Conservation (phyloP, 2,113 vertebrate genomes). For the Trogon melanurus region DNA sequence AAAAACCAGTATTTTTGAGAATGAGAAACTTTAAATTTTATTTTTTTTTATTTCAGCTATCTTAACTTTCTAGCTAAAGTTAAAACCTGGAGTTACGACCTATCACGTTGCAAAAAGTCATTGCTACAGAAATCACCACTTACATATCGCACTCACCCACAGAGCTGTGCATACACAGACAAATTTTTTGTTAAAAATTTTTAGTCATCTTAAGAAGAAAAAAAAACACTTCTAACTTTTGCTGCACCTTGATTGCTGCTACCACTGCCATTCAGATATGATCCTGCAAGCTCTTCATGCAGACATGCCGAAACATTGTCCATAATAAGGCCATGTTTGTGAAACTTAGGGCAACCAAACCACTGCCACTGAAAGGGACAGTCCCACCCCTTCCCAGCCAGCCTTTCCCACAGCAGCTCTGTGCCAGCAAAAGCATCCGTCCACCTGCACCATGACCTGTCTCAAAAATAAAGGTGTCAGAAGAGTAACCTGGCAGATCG, state of each 20-base stretch:
- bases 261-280: fast-evolving
- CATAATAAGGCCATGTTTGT: fast-evolving
- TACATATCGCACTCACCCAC: neutral
- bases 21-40: neutral
- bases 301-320: neutral
- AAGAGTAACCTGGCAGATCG: neutral
- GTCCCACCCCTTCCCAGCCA: neutral
- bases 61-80: neutral
- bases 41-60: neutral
- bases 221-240: fast-evolving
- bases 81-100: neutral
- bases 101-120: neutral
- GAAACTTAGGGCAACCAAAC: neutral
- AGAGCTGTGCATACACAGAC: neutral
- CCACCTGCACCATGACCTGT: neutral
- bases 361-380: too few relatives aligned
- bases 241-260: neutral
- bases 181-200: neutral
- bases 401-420: neutral
- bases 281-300: neutral
- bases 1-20: neutral
- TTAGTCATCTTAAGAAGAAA: neutral
- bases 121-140: neutral
- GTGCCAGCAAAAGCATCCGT: fast-evolving
- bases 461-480: neutral